Percentiles rank a stretch among this genome's conserved stretches.
phyloP scores from a whole-genome alignment of 2,797 vertebrate genomes.

The Cynopterus sphinx region DNA sequence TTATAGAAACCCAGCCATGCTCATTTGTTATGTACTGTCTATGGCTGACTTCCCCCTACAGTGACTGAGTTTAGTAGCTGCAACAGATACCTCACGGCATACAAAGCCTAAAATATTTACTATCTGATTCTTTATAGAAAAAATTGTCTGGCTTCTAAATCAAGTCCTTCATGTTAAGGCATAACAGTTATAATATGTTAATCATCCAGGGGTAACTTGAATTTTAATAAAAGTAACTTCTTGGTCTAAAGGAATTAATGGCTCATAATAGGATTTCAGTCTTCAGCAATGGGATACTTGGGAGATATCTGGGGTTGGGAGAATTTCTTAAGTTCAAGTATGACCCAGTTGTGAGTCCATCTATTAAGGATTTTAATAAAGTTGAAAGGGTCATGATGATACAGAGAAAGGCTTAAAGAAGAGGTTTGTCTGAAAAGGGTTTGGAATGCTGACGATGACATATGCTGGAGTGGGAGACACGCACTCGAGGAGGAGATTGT shows the following conservation, averaged over 20 bases:
- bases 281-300: not conserved
- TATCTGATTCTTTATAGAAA: not conserved
- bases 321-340: not conserved
- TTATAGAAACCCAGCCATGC: not conserved
- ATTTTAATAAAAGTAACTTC: conserved; percentile 57
- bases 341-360: not conserved
- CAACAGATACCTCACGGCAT: not conserved
- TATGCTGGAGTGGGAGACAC: not conserved
- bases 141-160: not conserved
- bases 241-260: conserved; percentile 47
- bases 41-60: not conserved
- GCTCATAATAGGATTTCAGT: conserved; percentile 38
- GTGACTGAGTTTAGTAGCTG: not conserved
- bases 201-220: not conserved
- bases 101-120: not conserved
- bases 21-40: not conserved
- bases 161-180: not conserved
- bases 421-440: not conserved
- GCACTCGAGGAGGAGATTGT: not conserved
- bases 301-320: not conserved
- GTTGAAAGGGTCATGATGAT: not conserved
- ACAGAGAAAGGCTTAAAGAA: not conserved
- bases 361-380: not conserved
- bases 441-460: not conserved
- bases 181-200: conserved; percentile 26